Conservation (phyloP, 2,797 vertebrate species). For the Poeciliopsis presidionis region DNA sequence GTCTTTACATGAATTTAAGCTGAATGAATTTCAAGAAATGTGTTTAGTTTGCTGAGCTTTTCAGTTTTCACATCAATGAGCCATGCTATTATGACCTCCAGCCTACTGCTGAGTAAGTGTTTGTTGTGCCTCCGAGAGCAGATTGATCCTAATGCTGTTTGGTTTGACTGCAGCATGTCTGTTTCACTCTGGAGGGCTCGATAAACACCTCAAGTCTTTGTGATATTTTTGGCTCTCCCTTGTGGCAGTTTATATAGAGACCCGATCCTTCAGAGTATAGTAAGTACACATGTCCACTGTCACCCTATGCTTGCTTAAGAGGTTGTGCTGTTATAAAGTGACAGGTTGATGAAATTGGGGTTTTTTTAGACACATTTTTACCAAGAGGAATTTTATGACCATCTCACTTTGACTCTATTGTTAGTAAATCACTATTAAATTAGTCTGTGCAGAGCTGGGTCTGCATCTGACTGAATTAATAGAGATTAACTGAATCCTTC, state of each 20-base stretch:
- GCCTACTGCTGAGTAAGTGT: not conserved
- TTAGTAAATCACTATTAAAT: not conserved
- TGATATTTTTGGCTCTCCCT: not conserved
- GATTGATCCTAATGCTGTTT: not conserved
- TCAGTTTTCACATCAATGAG: not conserved
- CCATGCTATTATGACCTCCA: not conserved
- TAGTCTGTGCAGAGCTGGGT: not conserved
- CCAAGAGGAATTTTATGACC: not conserved
- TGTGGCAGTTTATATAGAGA: not conserved
- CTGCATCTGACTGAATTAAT: not conserved
- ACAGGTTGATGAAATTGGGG: not conserved
- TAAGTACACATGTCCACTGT: not conserved
- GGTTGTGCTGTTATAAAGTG: not conserved
- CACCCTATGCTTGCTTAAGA: not conserved
- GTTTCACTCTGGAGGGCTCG: not conserved
- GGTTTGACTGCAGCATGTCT: not conserved
- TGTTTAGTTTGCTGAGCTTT: not conserved
- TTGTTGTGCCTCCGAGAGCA: not conserved
- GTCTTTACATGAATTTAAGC: constrained; percentile 19
- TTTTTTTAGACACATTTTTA: not conserved
- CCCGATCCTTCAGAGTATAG: not conserved
- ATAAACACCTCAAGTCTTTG: not conserved
- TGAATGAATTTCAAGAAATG: not conserved
- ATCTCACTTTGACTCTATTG: not conserved
- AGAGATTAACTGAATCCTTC: not conserved